These are phyloP conservation scores for Campopleginae sp. DNA, from an alignment of 2,888 invertebrate genomes.

Conservation along the genomic window DNA sequence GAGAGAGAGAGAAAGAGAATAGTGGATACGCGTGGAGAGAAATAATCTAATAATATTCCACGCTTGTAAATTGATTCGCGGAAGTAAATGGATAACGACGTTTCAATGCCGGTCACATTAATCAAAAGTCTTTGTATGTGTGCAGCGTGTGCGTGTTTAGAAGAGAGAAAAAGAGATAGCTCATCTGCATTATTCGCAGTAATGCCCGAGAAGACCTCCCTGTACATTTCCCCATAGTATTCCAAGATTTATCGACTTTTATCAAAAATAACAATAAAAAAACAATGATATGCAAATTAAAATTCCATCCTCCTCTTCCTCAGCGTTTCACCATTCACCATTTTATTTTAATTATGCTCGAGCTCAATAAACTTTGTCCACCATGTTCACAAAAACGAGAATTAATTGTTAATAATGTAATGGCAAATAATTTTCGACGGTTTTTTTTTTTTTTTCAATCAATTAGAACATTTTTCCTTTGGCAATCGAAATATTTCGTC, in stretches of 20 bases:
- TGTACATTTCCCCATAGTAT: constrained; percentile 8
- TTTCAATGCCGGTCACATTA: constrained; percentile 69
- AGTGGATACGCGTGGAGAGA: constrained; percentile 21
- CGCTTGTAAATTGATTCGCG: constrained; percentile 69
- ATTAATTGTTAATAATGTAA: too few species aligned
- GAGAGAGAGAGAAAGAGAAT: constrained; percentile 11
- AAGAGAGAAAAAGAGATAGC: constrained; percentile 23
- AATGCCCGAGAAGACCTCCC: constrained; percentile 18
- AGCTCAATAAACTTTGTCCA: background rate
- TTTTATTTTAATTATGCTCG: background rate
- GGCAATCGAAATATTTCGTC: background rate
- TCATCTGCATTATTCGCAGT: constrained; percentile 34
- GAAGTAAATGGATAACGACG: constrained; percentile 66
- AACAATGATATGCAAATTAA: background rate
- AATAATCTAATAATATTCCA: constrained; percentile 67
- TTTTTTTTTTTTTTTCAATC: background rate
- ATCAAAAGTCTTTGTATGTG: constrained; percentile 53
- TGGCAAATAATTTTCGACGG: too few species aligned
- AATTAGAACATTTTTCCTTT: background rate
- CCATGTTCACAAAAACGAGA: too few species aligned
- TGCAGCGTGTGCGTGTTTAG: constrained; percentile 11
- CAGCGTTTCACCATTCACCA: background rate
- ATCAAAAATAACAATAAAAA: constrained; percentile 4
- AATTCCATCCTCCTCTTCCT: background rate
- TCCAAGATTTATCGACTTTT: constrained; percentile 8